A percentile compares a stretch with the other conserved stretches of the same genome.
These are phyloP conservation scores for Tortricodes alternella DNA, from an alignment of 2,888 invertebrate genomes.

Conservation along the genomic window DNA sequence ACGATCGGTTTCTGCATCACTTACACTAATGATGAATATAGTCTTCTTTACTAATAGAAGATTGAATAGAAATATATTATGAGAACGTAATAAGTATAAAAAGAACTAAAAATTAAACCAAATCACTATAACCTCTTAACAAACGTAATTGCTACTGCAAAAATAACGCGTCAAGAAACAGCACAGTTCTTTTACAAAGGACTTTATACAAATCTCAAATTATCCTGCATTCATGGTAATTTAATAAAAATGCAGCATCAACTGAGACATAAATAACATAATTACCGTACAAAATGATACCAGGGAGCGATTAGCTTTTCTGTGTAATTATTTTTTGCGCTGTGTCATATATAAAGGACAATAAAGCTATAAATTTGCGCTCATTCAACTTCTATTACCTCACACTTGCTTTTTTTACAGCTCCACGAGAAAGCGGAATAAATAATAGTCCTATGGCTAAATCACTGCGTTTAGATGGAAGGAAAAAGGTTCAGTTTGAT, in stretches of 20 bases:
- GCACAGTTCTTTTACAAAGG: too few species aligned
- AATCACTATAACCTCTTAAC: too few species aligned
- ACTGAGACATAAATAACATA: conserved; percentile 3
- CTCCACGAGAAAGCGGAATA: conserved; percentile 11
- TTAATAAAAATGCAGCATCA: conserved; percentile 5
- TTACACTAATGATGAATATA: too few species aligned
- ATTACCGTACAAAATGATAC: conserved; percentile 42
- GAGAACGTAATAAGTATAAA: too few species aligned
- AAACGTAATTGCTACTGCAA: too few species aligned
- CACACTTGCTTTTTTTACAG: conserved; percentile 41
- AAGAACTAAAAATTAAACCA: too few species aligned
- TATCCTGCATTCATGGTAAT: background rate
- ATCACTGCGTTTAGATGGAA: conserved; percentile 5
- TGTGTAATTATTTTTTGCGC: conserved; percentile 45
- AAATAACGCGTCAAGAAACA: too few species aligned
- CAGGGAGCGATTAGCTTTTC: conserved; percentile 13
- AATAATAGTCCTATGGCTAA: background rate
- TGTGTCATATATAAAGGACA: conserved; percentile 36
- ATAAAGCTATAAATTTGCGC: conserved; percentile 54
- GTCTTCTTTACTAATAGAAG: too few species aligned
- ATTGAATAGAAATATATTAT: too few species aligned
- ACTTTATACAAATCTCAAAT: background rate
- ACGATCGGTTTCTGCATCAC: too few species aligned
- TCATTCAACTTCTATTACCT: conserved; percentile 62
- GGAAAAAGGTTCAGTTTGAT: conserved; percentile 4